Base-by-base conservation (phyloP, 2,888 invertebrate genomes). In the Pandemis cinnamomeana region DNA sequence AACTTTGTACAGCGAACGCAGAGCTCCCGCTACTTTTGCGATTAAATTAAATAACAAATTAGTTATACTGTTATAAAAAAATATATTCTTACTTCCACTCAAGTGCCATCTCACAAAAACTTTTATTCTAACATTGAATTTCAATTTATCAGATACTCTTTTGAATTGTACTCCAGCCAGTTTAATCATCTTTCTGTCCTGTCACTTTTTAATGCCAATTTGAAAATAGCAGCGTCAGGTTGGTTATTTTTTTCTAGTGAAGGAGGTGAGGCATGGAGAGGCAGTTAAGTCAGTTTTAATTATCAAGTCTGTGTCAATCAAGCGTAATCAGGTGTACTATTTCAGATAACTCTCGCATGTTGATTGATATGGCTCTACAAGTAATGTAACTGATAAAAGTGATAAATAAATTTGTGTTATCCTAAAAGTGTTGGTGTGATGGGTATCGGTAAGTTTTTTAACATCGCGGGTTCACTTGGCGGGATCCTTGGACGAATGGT, bases 401-500 rank as follows among this genome's bases (percentile, higher is more conserved):
- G 51, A 48, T 51, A 51, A 55, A 2, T n/a, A 51, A 55, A 1
- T n/a, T 53, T 15, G n/a, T 20, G 63, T 20, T 10, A 11, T 20
- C 42, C 42, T 20, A 62, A 71, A 67, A 7, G 61, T 71, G 20
- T 62, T 46, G 41, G 53, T 48, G 61, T 67, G 67, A 46, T 61
- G 44, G 27, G 55, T 58, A n/a, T 63, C 11, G 42, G 41, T 60
- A 71, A 55, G 36, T 20, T 58, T 41, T 15, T 63, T 64, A 64
- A 53, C 41, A 71, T 46, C 75, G 75, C 70, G 71, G 79, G 78
- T 85, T 91, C 89, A 91, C 86, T 92, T 91, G 81, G 88, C 85
- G 80, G 86, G 82, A 80, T 93, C 94, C 91, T 94, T 94, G 92
- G 93, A 93, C 91, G 93, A 90, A 90, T 92, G 91, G 80, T 93